phyloP scores from a whole-genome alignment of 2,888 invertebrate genomes.

The Phortica okadai region DNA sequence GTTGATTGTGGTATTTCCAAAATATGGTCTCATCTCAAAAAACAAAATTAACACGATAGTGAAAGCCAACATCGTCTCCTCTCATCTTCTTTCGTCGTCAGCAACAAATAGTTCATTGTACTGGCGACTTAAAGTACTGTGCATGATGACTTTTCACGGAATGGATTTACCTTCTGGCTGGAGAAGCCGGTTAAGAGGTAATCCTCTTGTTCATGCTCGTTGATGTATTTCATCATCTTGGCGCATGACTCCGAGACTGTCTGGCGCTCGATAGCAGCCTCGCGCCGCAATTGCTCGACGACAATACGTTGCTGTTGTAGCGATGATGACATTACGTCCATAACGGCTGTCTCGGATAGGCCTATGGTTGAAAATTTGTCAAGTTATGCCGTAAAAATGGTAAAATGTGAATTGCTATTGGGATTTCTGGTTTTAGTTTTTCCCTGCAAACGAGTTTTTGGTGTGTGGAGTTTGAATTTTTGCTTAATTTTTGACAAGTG shows the following conservation, averaged over 20 bases:
- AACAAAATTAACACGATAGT: slow-evolving; percentile 3
- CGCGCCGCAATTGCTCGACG: slow-evolving; percentile 94
- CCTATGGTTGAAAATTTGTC: slow-evolving; percentile 82
- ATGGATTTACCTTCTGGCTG: slow-evolving; percentile 96
- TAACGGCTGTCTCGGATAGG: slow-evolving; percentile 92
- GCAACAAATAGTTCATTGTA: background rate
- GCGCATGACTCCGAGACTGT: slow-evolving; percentile 94
- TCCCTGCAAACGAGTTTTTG: slow-evolving; percentile 23
- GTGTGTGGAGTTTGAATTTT: slow-evolving; percentile 15
- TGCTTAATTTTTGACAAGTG: slow-evolving; percentile 27
- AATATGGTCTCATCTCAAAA: background rate
- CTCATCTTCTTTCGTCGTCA: background rate
- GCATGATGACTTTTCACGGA: slow-evolving; percentile 95
- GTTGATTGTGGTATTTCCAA: background rate
- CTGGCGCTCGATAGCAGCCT: slow-evolving; percentile 92
- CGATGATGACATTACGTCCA: slow-evolving; percentile 96
- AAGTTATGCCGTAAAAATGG: slow-evolving; percentile 31
- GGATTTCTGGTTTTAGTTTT: slow-evolving; percentile 10
- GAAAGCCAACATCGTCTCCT: background rate
- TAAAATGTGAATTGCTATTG: background rate
- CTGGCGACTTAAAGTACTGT: slow-evolving; percentile 82
- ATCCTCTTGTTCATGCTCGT: slow-evolving; percentile 95
- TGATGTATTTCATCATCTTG: slow-evolving; percentile 94
- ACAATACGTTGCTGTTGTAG: slow-evolving; percentile 93
- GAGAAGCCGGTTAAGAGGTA: slow-evolving; percentile 95